These are phyloP conservation scores for Larimichthys polyactis DNA, from an alignment of 2,113 vertebrate species.

Conservation along the genomic window DNA sequence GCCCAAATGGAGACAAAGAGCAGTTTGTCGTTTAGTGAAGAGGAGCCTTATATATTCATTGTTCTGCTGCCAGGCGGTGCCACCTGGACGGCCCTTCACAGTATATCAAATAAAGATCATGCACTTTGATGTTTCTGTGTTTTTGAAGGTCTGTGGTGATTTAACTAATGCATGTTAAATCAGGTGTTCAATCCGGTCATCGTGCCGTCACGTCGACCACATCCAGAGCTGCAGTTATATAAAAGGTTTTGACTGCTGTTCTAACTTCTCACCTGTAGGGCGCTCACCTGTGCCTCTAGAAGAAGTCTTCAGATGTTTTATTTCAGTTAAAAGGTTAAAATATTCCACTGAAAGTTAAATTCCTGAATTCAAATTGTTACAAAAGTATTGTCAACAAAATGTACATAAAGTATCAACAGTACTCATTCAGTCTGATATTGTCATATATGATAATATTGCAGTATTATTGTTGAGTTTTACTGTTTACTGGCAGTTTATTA, in stretches of 20 bases:
- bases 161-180: not conserved
- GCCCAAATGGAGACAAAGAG: conserved; percentile 24
- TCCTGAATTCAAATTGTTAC: not conserved
- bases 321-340: not conserved
- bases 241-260: conserved; percentile 15
- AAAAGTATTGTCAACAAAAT: not conserved
- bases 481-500: no score
- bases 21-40: conserved; percentile 27
- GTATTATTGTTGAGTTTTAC: not conserved
- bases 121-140: conserved; percentile 58
- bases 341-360: not conserved
- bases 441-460: not conserved
- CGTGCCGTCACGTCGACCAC: not conserved
- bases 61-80: conserved; percentile 56
- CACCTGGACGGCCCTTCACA: conserved; percentile 50
- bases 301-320: not conserved
- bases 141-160: not conserved
- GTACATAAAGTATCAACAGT: not conserved
- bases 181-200: not conserved
- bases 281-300: not conserved
- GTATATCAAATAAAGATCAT: conserved; percentile 72
- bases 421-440: no score
- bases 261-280: conserved; percentile 19
- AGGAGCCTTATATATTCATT: conserved; percentile 59
- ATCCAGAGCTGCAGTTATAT: not conserved